Evolutionary conservation across 1,140 invertebrate species (phyloP).

Genomic region (Dinothrombium tinctorium): DNA sequence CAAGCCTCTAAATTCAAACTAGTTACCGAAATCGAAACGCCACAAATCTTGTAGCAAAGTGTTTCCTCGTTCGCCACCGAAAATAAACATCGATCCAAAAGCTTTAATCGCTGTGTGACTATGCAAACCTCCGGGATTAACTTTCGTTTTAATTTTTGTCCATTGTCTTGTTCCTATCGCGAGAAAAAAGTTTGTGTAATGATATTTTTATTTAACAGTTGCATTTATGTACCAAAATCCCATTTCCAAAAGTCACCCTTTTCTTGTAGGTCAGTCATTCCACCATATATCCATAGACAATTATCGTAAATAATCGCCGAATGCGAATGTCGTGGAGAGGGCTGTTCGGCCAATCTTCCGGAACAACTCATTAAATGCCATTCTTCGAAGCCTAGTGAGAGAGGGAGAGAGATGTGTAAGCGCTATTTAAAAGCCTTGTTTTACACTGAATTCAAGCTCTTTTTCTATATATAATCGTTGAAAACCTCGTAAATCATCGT

Average conservation of each 20-base stretch:
- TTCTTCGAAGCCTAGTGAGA: constrained; percentile 19
- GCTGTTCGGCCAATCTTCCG: constrained; percentile 18
- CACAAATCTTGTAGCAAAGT: constrained; percentile 51
- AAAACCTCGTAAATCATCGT: not conserved
- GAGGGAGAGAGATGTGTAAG: not conserved
- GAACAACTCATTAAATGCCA: constrained; percentile 19
- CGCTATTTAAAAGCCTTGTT: no score
- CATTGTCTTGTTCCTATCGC: constrained; percentile 34
- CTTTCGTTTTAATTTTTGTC: constrained; percentile 31
- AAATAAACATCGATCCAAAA: constrained; percentile 51
- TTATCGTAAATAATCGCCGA: constrained; percentile 50
- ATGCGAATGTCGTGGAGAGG: constrained; percentile 55
- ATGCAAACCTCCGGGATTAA: constrained; percentile 43
- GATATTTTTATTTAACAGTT: not conserved
- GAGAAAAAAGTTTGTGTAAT: not conserved
- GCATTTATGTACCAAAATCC: constrained; percentile 31
- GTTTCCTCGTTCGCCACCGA: constrained; percentile 51
- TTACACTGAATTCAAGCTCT: no score
- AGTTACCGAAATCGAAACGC: constrained; percentile 59
- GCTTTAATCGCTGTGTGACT: constrained; percentile 56
- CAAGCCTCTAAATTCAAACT: not conserved
- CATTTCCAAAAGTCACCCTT: constrained; percentile 61
- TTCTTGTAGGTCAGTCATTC: constrained; percentile 59
- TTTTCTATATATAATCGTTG: not conserved
- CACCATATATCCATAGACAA: constrained; percentile 64